Percentiles rank a stretch among this genome's conserved stretches.
These are phyloP conservation scores for Augiades crinisus DNA, from an alignment of 2,888 invertebrate genomes.

Conservation along the genomic window DNA sequence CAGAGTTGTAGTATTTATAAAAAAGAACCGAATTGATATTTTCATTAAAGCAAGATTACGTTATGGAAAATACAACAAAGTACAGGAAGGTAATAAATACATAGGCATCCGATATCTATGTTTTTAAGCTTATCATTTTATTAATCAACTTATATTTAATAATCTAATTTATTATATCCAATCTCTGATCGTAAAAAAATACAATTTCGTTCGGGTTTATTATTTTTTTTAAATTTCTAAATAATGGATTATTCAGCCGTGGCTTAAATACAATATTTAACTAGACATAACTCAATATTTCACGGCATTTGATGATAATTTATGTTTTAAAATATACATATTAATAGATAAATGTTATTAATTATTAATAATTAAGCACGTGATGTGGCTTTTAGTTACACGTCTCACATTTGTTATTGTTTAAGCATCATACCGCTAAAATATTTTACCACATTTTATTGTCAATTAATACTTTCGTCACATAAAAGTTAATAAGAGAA, in stretches of 20 bases:
- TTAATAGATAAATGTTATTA: conserved; percentile 8
- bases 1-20: too few species aligned
- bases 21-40: too few species aligned
- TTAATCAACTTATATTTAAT: background rate
- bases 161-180: conserved; percentile 1
- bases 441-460: conserved; percentile 54
- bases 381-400: background rate
- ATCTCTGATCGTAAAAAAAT: conserved; percentile 9
- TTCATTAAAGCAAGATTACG: too few species aligned
- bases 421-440: conserved; percentile 7
- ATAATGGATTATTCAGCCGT: background rate
- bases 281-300: background rate
- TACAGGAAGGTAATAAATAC: too few species aligned
- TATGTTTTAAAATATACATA: background rate
- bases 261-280: background rate
- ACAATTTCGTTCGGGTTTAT: background rate
- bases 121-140: background rate
- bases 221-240: background rate
- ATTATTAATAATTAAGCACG: too few species aligned
- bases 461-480: conserved; percentile 46
- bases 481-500: conserved; percentile 68
- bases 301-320: background rate
- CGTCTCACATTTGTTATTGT: background rate
- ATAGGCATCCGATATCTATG: background rate
- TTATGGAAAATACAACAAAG: too few species aligned